Evolutionary conservation across 2,888 invertebrate species (phyloP), one percentile per base, ranked within the genome.

Genomic region (Ferdinandea cuprea): DNA sequence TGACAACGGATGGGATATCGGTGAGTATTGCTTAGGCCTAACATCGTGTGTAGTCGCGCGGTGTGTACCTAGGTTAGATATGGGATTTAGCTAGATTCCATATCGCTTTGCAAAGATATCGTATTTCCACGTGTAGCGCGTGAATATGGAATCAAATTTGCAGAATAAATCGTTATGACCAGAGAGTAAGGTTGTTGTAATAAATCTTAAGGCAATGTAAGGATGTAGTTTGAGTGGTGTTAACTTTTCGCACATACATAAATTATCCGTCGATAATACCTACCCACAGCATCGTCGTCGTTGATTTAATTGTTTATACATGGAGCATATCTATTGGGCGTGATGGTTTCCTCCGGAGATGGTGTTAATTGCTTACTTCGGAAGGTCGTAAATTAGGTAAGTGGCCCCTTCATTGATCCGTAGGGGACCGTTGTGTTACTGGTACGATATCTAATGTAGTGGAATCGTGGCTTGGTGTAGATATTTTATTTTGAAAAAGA

Each of bases 1-100:
- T 85, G 93, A 94, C 86, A 91, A 89, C 63, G 93, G 94, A 86
- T 96, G 96, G 96, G 95, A 96, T 90, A 93, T 96, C 87, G 97
- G 97, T 97, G 91, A 93, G 93, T 90, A 61, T 25, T n/a, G n/a
- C n/a, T n/a, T n/a, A 42, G 0, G n/a, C 40, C 13, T 61, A 6
- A 19, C 9, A 25, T 15, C 21, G 35, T 69, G 11, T 32, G 17
- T 15, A 21, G 7, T n/a, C n/a, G 21, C 28, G 17, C 28, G 15
- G 13, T 21, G 25, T 17, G 2, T 19, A 5, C n/a, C n/a, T n/a
- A n/a, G n/a, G n/a, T n/a, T n/a, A n/a, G n/a, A n/a, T n/a, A n/a
- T n/a, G n/a, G 15, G 11, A 4, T 8, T n/a, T n/a, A 5, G 13
- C 5, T 6, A 21, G n/a, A n/a, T 13, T 42, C 11, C 11, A 15